Evolutionary conservation across 2,113 vertebrate genomes (phyloP).

Genomic region (Pseudorhombus dupliciocellatus): DNA sequence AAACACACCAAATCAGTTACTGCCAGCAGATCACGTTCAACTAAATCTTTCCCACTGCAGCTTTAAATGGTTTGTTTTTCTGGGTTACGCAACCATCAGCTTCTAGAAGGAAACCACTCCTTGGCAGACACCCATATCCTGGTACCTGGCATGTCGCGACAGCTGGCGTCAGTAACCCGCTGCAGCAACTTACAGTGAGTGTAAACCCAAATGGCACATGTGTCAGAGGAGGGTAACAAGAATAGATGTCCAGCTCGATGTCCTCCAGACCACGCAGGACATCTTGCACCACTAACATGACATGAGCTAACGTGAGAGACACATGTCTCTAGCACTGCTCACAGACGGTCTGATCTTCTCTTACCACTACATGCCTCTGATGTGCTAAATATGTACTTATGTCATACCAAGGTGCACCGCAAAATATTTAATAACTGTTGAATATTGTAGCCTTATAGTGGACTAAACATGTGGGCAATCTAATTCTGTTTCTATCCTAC

Average conservation of each 20-base stretch:
- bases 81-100: constrained; percentile 35
- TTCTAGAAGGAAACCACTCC: constrained; percentile 6
- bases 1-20: too few species aligned
- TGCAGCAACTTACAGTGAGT: constrained; percentile 36
- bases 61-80: background rate
- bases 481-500: too few species aligned
- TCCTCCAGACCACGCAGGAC: too few species aligned
- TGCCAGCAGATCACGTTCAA: too few species aligned
- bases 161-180: constrained; percentile 27
- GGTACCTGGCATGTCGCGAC: constrained; percentile 39
- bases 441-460: background rate
- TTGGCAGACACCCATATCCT: background rate
- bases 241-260: constrained; percentile 30
- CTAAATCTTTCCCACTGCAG: too few species aligned
- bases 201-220: constrained; percentile 39
- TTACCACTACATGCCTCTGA: too few species aligned
- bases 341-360: too few species aligned
- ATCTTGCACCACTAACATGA: too few species aligned
- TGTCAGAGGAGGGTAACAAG: constrained; percentile 37
- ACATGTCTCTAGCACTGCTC: background rate
- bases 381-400: too few species aligned
- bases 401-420: too few species aligned
- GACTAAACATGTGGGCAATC: background rate
- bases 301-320: too few species aligned
- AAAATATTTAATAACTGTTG: too few species aligned